Evolutionary conservation across 2,113 vertebrate genomes (phyloP), one percentile per base, ranked within the genome.

Genomic region (Trachemys scripta): DNA sequence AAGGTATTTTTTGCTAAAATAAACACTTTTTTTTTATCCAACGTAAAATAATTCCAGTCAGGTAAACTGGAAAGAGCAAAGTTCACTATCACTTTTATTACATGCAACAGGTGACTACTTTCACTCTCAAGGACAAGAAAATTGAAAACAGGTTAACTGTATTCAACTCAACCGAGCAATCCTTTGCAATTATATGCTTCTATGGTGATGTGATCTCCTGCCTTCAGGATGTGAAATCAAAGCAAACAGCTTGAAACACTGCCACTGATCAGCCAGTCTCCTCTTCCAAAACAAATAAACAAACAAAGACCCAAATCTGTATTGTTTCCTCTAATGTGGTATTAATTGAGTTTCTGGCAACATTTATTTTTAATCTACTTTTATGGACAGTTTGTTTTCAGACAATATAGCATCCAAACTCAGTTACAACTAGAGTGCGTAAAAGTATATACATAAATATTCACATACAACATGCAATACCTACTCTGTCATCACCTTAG

Each of bases 191-290:
- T 96, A 76, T 90, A 72, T 80, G 6, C 9, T 17, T 90, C 24
- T 85, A 59, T 92, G 90, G 35, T 92, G 59, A 95, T 94, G 57
- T 95, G 91, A 94, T 2, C 20, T 92, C 84, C 81, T 95, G 47
- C 53, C 85, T 94, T 92, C 89, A 86, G 81, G 84, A 88, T 89
- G 42, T 87, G 93, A 96, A 97, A 84, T 84, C 88, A 96, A 97
- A 96, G 49, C 31, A 82, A 97, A 89, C 10, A 85, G 50, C 38
- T 90, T 93, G 95, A 96, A 96, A 97, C 92, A 78, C 19, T 84
- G 31, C 83, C 78, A 51, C 25, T 88, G 87, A 93, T 96, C 79
- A 90, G 45, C 78, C 85, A 85, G 49, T 85, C 72, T 45, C 90
- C 31, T 85, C 50, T 85, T 69, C 19, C n/a, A 54, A 92, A 90